Conservation (phyloP, 2,113 vertebrate genomes). For the Pluvialis apricaria region DNA sequence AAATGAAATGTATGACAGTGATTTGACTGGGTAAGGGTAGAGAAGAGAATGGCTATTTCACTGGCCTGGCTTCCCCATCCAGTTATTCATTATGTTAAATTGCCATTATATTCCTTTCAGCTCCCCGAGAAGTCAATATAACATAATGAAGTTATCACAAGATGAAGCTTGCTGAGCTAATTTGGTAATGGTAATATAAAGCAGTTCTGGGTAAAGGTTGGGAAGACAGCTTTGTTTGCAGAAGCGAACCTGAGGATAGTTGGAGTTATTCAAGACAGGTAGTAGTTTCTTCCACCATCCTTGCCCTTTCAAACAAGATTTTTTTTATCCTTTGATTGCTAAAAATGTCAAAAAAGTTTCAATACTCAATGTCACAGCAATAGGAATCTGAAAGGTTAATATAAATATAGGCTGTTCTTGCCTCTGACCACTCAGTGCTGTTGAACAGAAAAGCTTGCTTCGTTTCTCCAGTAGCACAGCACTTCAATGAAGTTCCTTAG, state of each 20-base stretch:
- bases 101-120: conserved; percentile 21
- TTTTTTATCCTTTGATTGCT: neutral
- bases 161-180: conserved; percentile 30
- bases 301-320: neutral
- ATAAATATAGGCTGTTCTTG: neutral
- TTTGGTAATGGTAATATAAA: neutral
- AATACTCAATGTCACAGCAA: neutral
- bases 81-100: neutral
- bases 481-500: neutral
- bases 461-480: neutral
- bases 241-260: fast-evolving
- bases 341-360: neutral
- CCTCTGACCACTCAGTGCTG: neutral
- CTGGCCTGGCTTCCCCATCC: neutral
- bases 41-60: neutral
- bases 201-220: neutral
- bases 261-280: neutral
- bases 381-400: neutral
- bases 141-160: conserved; percentile 33
- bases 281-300: neutral
- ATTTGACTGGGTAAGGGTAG: neutral
- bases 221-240: neutral
- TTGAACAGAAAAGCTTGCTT: neutral
- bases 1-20: neutral
- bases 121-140: conserved; percentile 4